Evolutionary conservation across 1,140 invertebrate genomes (phyloP), one percentile per base, ranked within the genome.

Genomic region (Coelopa frigida): DNA sequence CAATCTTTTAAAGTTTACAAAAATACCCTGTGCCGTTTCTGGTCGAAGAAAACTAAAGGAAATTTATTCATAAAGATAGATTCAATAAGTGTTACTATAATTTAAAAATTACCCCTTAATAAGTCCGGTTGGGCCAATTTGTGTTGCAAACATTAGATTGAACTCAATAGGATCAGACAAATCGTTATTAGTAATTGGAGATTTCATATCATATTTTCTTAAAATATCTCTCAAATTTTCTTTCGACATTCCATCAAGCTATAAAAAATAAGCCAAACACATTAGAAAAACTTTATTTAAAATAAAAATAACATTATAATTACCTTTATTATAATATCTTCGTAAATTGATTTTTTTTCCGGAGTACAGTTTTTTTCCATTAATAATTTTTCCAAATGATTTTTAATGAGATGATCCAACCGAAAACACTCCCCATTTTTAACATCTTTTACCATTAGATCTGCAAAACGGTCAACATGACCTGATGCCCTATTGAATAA

Each of bases 21-120:
- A 99, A 46, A 99, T 99, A 20, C 96, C 96, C 72, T 99, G 97
- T 3, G 96, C 96, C 18, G 96, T 99, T 76, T 99, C 97, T 21
- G 96, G 96, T 54, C 96, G 79, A 1, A 99, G 73, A 64, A 85
- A 98, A 26, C n/a, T n/a, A n/a, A n/a, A n/a, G n/a, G n/a, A n/a
- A n/a, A n/a, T n/a, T n/a, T n/a, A n/a, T n/a, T n/a, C n/a, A n/a
- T n/a, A n/a, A n/a, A n/a, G n/a, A n/a, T n/a, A n/a, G n/a, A n/a
- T n/a, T n/a, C n/a, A n/a, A n/a, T n/a, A n/a, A n/a, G n/a, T n/a
- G n/a, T n/a, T n/a, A n/a, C n/a, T n/a, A n/a, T n/a, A n/a, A n/a
- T n/a, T n/a, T n/a, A n/a, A n/a, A n/a, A n/a, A 73, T n/a, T n/a
- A n/a, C n/a, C 93, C 94, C 76, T 96, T 96, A 0, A 95, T 74